Conservation (phyloP, 2,797 vertebrate genomes). For the Eulemur mongoz region DNA sequence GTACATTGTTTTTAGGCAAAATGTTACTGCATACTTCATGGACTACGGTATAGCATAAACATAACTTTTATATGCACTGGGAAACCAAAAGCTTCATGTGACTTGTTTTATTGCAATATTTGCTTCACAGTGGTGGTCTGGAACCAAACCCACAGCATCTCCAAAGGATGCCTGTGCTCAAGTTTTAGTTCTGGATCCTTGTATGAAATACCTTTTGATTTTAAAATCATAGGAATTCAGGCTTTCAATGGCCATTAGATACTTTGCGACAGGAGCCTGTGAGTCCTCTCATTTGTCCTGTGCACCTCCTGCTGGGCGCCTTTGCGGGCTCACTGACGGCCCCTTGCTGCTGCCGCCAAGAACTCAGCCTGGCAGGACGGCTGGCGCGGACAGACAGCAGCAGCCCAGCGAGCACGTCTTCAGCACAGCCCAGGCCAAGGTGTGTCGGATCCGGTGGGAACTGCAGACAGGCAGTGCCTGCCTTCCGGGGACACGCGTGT, state of each 20-base stretch:
- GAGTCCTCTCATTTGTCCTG: neutral
- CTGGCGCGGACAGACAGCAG: fast-evolving
- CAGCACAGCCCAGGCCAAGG: neutral
- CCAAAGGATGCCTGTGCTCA: neutral
- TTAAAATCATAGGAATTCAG: neutral
- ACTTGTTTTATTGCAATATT: neutral
- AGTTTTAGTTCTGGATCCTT: neutral
- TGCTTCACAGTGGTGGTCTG: neutral
- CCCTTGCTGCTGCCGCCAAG: neutral
- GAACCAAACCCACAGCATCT: neutral
- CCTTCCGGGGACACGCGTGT: neutral
- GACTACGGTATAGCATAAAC: no score
- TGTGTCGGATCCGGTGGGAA: no score
- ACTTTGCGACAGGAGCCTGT: neutral
- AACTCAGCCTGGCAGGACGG: fast-evolving
- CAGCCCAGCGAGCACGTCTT: no score
- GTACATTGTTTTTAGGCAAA: neutral
- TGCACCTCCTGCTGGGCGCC: neutral
- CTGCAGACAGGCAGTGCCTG: neutral
- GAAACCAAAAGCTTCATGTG: neutral
- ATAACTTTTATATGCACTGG: neutral
- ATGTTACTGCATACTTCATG: neutral
- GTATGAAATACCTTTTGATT: neutral
- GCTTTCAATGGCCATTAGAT: neutral
- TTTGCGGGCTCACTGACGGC: neutral